These are phyloP conservation scores for Brachionus calyciflorus DNA, from an alignment of 1,140 invertebrate species.

Conservation along the genomic window DNA sequence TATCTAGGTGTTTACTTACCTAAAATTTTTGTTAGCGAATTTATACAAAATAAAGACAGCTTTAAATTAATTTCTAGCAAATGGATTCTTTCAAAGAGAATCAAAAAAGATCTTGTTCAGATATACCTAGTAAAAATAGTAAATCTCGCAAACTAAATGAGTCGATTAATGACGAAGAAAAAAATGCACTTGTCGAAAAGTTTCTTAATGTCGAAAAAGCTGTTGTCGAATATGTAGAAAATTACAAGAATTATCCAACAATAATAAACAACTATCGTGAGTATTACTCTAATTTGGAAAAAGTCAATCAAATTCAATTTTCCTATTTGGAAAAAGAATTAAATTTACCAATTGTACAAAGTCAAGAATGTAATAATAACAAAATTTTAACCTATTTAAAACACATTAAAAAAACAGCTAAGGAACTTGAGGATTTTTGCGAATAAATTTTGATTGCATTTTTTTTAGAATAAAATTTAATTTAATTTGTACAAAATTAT, in stretches of 20 bases:
- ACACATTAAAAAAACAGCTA: conserved; percentile 8
- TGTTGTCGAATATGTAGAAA: not conserved
- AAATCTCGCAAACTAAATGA: not conserved
- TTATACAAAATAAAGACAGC: no score
- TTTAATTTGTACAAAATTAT: not conserved
- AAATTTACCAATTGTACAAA: not conserved
- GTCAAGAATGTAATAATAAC: not conserved
- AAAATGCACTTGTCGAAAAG: not conserved
- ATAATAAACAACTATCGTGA: conserved; percentile 12
- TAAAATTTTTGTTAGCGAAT: no score
- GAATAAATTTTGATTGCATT: not conserved
- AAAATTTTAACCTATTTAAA: not conserved
- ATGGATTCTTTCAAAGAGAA: not conserved
- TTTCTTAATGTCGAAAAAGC: conserved; percentile 9
- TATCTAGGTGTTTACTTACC: no score
- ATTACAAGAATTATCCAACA: not conserved
- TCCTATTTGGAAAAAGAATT: not conserved
- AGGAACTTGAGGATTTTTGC: not conserved
- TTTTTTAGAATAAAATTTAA: not conserved
- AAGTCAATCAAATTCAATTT: conserved; percentile 10
- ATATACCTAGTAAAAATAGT: not conserved
- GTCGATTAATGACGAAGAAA: not conserved
- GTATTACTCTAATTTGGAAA: conserved; percentile 15
- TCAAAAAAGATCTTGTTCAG: not conserved
- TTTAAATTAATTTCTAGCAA: no score